Evolutionary conservation across 64 coral and sea anemone species (phyloP).

Genomic region (Anthopleura sola): DNA sequence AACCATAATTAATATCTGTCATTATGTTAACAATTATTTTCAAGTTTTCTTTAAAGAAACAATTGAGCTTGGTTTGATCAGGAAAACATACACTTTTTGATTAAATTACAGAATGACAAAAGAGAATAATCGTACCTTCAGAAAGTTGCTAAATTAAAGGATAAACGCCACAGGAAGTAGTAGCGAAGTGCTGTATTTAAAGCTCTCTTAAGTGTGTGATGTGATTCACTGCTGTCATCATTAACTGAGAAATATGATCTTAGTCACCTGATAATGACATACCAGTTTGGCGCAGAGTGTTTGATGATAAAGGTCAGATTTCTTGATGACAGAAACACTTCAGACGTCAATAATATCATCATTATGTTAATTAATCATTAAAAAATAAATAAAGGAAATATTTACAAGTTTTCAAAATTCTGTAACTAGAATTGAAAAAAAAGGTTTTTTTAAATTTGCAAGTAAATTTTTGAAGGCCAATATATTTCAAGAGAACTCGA

Average conservation of each 20-base stretch:
- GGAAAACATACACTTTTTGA: background rate
- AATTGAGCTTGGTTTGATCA: background rate
- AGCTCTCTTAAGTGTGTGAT: slow-evolving; percentile 1
- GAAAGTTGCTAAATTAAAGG: background rate
- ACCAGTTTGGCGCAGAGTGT: background rate
- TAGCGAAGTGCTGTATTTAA: background rate
- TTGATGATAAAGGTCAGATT: background rate
- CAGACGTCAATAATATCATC: background rate
- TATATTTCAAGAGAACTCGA: too few relatives aligned
- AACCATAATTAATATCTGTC: too few relatives aligned
- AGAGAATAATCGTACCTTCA: background rate
- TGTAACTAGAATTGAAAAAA: too few relatives aligned
- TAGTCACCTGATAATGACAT: background rate
- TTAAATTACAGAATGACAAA: background rate
- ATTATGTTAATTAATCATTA: too few relatives aligned
- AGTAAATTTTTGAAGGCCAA: too few relatives aligned
- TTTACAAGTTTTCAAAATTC: too few relatives aligned
- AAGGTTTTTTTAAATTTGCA: too few relatives aligned
- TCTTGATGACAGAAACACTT: background rate
- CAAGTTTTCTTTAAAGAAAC: too few relatives aligned
- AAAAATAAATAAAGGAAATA: too few relatives aligned
- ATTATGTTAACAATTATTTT: too few relatives aligned
- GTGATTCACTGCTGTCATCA: background rate
- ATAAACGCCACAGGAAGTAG: background rate
- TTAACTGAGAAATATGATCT: background rate